Conservation (phyloP, 2,888 invertebrate species). For the Gnatocerus cornutus region DNA sequence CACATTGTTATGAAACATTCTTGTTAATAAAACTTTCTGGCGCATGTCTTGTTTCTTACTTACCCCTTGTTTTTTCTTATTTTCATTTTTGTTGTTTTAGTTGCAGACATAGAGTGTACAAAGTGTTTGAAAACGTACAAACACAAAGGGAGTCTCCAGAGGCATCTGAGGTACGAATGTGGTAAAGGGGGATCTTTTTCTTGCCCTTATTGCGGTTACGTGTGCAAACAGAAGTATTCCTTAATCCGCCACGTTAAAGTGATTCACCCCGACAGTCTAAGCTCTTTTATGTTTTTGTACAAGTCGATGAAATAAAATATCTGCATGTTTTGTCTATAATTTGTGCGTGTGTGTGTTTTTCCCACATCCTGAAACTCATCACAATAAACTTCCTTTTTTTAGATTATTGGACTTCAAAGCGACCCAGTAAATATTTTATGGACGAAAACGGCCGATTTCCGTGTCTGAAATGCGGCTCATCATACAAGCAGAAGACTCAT, state of each 20-base stretch:
- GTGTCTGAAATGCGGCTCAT: conserved; percentile 55
- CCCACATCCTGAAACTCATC: background rate
- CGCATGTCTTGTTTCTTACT: background rate
- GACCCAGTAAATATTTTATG: conserved; percentile 56
- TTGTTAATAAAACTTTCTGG: background rate
- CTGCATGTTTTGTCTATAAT: conserved; percentile 16
- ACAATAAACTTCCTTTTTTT: conserved; percentile 45
- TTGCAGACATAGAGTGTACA: conserved; percentile 14
- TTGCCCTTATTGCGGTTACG: conserved; percentile 28
- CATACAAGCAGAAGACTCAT: conserved; percentile 63
- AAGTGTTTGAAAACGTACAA: conserved; percentile 28
- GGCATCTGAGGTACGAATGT: conserved; percentile 34
- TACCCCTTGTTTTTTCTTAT: conserved; percentile 2
- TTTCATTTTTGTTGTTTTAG: conserved; percentile 5
- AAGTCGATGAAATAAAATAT: conserved; percentile 27
- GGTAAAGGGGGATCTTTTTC: conserved; percentile 33
- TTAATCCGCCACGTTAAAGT: conserved; percentile 13
- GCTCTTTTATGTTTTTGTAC: conserved; percentile 16
- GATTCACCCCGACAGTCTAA: conserved; percentile 7
- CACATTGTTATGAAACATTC: conserved; percentile 46
- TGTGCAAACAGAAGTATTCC: conserved; percentile 24
- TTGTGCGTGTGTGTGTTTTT: conserved; percentile 20
- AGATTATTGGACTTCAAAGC: conserved; percentile 46
- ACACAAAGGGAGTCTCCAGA: conserved; percentile 20
- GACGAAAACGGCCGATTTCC: conserved; percentile 57